Conservation (phyloP, 2,797 vertebrate genomes). For the Pangasius krempfi region DNA sequence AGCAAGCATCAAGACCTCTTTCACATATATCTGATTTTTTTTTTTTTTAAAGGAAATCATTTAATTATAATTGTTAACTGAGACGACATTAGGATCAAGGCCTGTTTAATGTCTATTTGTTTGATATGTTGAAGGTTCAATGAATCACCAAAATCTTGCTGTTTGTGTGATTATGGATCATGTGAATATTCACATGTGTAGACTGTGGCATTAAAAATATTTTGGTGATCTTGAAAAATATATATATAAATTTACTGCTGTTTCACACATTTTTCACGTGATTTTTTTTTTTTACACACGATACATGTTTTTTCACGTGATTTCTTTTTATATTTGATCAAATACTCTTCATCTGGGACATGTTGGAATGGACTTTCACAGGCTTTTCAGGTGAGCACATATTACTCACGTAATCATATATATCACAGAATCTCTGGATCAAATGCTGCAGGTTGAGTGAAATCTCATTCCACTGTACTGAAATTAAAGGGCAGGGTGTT, state of each 20-base stretch:
- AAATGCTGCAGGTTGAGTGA: neutral
- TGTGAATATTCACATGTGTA: neutral
- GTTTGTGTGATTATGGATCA: neutral
- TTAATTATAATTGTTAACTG: neutral
- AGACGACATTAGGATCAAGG: neutral
- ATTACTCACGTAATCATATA: neutral
- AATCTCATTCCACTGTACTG: neutral
- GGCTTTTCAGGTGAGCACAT: neutral
- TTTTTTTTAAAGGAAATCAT: neutral
- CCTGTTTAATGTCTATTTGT: neutral
- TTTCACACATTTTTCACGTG: neutral
- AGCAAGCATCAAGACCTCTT: slow-evolving; percentile 2
- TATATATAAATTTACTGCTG: neutral
- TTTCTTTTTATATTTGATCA: neutral
- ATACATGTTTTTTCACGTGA: neutral
- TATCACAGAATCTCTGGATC: neutral
- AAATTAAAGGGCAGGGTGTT: neutral
- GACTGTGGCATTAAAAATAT: neutral
- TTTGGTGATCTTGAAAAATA: neutral
- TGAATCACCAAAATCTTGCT: neutral
- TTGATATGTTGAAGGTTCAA: neutral
- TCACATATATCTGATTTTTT: neutral
- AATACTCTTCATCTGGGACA: neutral
- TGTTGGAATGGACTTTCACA: neutral
- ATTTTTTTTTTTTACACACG: neutral